A percentile compares a stretch with the other conserved stretches of the same genome.
phyloP scores from a whole-genome alignment of 2,797 vertebrate genomes.

The Siniperca scherzeri region DNA sequence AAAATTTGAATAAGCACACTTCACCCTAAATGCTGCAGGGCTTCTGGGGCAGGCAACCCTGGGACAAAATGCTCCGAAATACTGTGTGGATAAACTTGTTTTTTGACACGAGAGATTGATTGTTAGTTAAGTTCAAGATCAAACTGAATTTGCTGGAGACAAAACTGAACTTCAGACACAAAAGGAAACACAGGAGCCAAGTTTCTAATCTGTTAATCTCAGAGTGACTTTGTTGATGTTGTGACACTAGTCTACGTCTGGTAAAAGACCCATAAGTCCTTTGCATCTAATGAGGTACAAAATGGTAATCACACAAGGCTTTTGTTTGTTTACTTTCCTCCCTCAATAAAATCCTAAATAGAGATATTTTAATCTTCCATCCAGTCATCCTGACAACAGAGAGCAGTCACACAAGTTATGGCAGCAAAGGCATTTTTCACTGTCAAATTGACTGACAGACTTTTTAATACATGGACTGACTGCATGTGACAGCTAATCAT shows the following conservation, averaged over 20 bases:
- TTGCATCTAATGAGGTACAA: constrained; percentile 20
- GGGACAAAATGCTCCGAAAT: constrained; percentile 21
- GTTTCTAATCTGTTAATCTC: constrained; percentile 18
- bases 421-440: constrained; percentile 38
- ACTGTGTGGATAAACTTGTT: not conserved
- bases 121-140: constrained; percentile 22
- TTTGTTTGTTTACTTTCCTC: constrained; percentile 24
- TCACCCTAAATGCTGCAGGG: constrained; percentile 56
- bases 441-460: constrained; percentile 65
- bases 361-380: constrained; percentile 39
- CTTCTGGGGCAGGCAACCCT: constrained; percentile 35
- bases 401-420: constrained; percentile 25
- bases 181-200: constrained; percentile 4
- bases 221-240: not conserved
- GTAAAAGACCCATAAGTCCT: not conserved
- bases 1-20: constrained; percentile 63
- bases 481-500: constrained; percentile 63
- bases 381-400: constrained; percentile 22
- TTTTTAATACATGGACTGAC: constrained; percentile 39
- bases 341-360: constrained; percentile 24
- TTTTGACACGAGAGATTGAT: constrained; percentile 27
- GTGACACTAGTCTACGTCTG: not conserved
- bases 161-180: not conserved
- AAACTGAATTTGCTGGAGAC: constrained; percentile 13
- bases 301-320: constrained; percentile 6